Evolutionary conservation across 2,797 vertebrate species (phyloP), one percentile per base, ranked within the genome.

Genomic region (Gallinago nigripennis): DNA sequence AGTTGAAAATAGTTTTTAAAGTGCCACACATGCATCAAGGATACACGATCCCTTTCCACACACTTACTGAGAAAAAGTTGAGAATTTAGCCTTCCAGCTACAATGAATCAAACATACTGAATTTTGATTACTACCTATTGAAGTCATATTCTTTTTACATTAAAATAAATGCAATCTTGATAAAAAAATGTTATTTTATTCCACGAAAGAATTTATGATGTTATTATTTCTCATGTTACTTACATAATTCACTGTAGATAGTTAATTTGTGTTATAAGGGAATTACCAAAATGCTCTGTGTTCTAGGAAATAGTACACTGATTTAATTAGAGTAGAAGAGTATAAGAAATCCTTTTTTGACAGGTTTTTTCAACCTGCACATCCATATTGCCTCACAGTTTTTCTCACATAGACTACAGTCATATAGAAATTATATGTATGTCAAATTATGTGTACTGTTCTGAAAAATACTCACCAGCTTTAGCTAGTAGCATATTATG

Each of bases 1-100:
- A 94, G 61, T 90, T 86, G 51, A 28, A 86, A 88, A 81, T 28
- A 83, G 46, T 92, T 85, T 96, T 94, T 90, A 70, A 83, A 66
- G 8, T 96, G 73, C 78, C 81, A 73, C 60, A 87, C 50, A 45
- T 48, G 19, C 57, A 78, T 71, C 33, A 72, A 78, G 85, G 65
- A 88, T 94, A 83, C 19, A n/a, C 88, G 66, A 73, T 81, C n/a
- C 76, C 35, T 96, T 95, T 77, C 69, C 93, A 60, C 31, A 66
- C 6, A 68, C 13, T 54, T 30, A 57, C 58, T 95, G 76, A 92
- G 65, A 94, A 81, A 83, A 92, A 83, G 41, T 76, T 86, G 89
- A 92, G 76, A 65, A 39, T 71, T 82, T 79, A 79, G 33, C 35
- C 58, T 92, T 69, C 48, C 83, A 66, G 51, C 39, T 96, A 65